Evolutionary conservation across 2,797 vertebrate genomes (phyloP).

Genomic region (Aselliscus stoliczkanus): DNA sequence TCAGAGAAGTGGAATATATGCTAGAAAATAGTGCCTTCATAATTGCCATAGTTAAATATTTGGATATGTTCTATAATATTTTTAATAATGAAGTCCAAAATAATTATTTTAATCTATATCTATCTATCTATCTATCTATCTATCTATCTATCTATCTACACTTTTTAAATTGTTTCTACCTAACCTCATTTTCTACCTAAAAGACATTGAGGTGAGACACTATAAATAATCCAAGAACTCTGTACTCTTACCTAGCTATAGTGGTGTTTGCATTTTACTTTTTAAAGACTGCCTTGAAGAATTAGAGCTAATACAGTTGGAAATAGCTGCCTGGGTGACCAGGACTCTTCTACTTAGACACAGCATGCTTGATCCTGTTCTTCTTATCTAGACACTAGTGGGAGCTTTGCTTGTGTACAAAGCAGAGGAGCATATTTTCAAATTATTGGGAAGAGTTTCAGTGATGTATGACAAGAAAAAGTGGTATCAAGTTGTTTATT

Average conservation of each 20-base stretch:
- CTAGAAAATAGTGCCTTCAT: not conserved
- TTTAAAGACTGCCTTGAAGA: constrained; percentile 9
- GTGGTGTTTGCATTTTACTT: not conserved
- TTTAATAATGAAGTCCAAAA: not conserved
- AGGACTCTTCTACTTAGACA: not conserved
- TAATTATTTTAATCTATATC: not conserved
- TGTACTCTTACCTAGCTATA: not conserved
- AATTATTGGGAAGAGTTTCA: constrained; percentile 22
- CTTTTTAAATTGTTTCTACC: not conserved
- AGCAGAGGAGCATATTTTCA: constrained; percentile 30
- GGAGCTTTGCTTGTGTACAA: not conserved
- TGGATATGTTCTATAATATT: not conserved
- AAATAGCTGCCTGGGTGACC: not conserved
- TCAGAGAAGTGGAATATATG: not conserved
- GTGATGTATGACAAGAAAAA: constrained; percentile 25
- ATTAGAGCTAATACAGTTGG: constrained; percentile 5
- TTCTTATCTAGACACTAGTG: not conserved
- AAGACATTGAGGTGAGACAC: not conserved
- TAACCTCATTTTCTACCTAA: not conserved
- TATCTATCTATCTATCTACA: no score
- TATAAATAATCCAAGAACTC: not conserved
- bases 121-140: not conserved
- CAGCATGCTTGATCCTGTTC: not conserved
- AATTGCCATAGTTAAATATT: not conserved
- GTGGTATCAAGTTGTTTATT: constrained; percentile 12